Evolutionary conservation across 1,140 invertebrate genomes (phyloP).

Genomic region (Reticulitermes speratus): DNA sequence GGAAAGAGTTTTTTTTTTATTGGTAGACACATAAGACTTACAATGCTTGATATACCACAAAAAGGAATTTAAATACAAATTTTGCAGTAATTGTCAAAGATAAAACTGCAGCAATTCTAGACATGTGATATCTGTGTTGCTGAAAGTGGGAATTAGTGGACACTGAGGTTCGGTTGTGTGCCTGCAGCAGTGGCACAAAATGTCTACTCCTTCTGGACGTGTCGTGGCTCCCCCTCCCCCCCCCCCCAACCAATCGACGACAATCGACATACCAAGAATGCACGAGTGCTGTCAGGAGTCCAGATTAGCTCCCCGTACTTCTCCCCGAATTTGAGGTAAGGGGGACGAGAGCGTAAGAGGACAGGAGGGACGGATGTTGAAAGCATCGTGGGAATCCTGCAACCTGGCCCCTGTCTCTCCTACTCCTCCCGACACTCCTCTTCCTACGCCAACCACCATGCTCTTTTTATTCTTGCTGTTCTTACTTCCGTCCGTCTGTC

Average conservation of each 20-base stretch:
- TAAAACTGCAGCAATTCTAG: neutral
- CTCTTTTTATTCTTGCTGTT: neutral
- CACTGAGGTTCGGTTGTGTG: neutral
- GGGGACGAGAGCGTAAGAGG: neutral
- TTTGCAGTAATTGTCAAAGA: too few species aligned
- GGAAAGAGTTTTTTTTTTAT: too few species aligned
- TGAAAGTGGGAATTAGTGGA: neutral
- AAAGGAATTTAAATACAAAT: too few species aligned
- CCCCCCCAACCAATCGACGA: constrained; percentile 11
- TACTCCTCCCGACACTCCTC: constrained; percentile 6
- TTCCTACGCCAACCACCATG: neutral
- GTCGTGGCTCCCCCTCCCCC: neutral
- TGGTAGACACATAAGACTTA: too few species aligned
- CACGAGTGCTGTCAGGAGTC: constrained; percentile 33
- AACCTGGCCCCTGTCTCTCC: constrained; percentile 32
- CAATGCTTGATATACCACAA: too few species aligned
- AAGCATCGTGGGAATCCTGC: constrained; percentile 37
- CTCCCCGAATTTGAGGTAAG: constrained; percentile 26
- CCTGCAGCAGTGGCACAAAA: neutral
- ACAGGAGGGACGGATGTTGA: constrained; percentile 29
- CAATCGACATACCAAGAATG: constrained; percentile 28
- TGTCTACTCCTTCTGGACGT: constrained; percentile 7
- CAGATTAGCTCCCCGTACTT: constrained; percentile 33
- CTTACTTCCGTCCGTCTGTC: neutral
- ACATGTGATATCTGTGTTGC: neutral